Conservation (phyloP, 2,888 invertebrate species). For the Nephrocerus scutellatus region DNA sequence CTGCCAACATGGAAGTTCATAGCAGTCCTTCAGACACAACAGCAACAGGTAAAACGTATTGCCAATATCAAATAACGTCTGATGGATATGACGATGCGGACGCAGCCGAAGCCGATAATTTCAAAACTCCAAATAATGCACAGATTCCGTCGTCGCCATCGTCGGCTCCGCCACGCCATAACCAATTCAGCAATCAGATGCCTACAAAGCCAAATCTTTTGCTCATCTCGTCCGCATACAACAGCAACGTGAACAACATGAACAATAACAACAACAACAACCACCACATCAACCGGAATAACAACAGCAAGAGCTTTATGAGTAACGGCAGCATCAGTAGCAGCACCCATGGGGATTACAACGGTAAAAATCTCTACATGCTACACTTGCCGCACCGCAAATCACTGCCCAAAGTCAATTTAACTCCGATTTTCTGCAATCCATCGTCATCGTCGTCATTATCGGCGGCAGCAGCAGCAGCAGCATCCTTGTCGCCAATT, state of each 20-base stretch:
- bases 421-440: conserved; percentile 43
- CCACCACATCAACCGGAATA: conserved; percentile 13
- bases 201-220: conserved; percentile 28
- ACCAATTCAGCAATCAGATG: no score
- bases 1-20: no score
- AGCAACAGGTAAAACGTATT: no score
- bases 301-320: background rate
- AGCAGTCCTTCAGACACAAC: no score
- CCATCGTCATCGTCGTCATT: conserved; percentile 12
- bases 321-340: background rate
- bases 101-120: conserved; percentile 19
- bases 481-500: conserved; percentile 25
- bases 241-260: conserved; percentile 11
- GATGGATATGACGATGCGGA: conserved; percentile 5
- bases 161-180: conserved; percentile 17
- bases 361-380: conserved; percentile 25
- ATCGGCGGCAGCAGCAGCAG: conserved; percentile 5
- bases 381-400: conserved; percentile 35
- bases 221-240: conserved; percentile 23
- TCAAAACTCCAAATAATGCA: conserved; percentile 34
- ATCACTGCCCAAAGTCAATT: conserved; percentile 42
- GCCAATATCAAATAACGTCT: no score
- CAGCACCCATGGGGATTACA: no score
- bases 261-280: background rate
- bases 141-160: conserved; percentile 11